Conservation (phyloP, 2,797 vertebrate genomes). For the Cichlasoma orientale region DNA sequence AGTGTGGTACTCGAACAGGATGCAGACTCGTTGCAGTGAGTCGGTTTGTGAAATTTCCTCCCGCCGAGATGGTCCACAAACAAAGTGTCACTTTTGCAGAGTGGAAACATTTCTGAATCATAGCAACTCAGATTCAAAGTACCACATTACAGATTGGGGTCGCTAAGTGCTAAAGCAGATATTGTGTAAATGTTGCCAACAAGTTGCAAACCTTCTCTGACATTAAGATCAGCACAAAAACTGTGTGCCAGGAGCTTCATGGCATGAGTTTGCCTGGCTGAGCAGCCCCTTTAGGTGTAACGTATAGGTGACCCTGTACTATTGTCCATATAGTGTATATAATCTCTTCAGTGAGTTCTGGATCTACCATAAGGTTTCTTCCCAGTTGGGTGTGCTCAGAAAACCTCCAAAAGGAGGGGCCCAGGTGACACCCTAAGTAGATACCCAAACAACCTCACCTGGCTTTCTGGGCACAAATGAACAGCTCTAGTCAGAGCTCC, state of each 20-base stretch:
- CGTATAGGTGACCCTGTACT: fast-evolving
- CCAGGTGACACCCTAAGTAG: background rate
- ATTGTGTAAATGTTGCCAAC: background rate
- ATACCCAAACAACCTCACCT: background rate
- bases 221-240: too few relatives aligned
- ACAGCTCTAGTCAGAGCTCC: too few relatives aligned
- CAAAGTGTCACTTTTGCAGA: too few relatives aligned
- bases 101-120: too few relatives aligned
- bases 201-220: background rate
- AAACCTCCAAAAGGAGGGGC: fast-evolving
- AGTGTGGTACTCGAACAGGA: too few relatives aligned
- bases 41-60: too few relatives aligned
- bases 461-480: too few relatives aligned
- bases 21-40: too few relatives aligned
- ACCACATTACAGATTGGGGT: background rate
- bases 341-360: background rate
- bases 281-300: background rate
- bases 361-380: background rate
- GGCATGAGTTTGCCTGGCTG: fast-evolving
- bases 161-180: background rate
- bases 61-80: too few relatives aligned
- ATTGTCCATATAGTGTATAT: background rate
- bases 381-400: background rate
- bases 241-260: too few relatives aligned
- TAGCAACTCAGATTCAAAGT: too few relatives aligned